Conservation (phyloP, 2,797 vertebrate genomes). For the Betta splendens region DNA sequence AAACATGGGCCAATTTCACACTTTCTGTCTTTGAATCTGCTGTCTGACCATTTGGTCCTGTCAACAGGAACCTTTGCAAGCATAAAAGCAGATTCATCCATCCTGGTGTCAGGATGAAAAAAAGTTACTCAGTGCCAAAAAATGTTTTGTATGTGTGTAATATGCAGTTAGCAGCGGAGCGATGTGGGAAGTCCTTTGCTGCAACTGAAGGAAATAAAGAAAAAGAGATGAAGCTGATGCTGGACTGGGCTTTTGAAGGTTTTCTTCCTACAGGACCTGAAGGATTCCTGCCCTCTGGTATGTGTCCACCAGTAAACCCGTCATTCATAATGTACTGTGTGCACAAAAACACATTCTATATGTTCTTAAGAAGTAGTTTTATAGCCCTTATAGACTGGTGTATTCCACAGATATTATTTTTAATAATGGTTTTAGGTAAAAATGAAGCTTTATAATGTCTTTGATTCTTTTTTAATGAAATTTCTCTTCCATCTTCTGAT, state of each 20-base stretch:
- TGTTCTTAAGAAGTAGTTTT: not conserved
- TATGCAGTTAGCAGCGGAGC: conserved; percentile 77
- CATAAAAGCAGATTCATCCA: not conserved
- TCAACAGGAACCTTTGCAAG: not conserved
- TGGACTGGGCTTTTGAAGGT: conserved; percentile 81
- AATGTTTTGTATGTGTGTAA: conserved; percentile 15
- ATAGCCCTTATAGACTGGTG: too few relatives aligned
- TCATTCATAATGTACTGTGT: not conserved
- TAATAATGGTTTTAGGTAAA: not conserved
- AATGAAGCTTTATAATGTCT: not conserved
- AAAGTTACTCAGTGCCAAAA: not conserved
- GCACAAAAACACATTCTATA: not conserved
- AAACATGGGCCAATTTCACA: not conserved
- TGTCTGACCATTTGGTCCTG: not conserved
- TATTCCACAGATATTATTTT: too few relatives aligned
- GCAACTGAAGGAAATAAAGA: conserved; percentile 52
- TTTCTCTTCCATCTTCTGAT: not conserved
- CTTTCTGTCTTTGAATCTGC: too few relatives aligned
- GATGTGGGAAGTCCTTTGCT: conserved; percentile 75
- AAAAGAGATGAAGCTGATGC: conserved; percentile 76
- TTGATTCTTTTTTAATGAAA: not conserved
- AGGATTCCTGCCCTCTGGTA: conserved; percentile 70
- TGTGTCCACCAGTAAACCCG: not conserved
- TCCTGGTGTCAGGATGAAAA: not conserved
- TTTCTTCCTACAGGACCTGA: conserved; percentile 79